Base-by-base conservation (phyloP, 2,888 invertebrate species). In the Ochlodes sylvanus region DNA sequence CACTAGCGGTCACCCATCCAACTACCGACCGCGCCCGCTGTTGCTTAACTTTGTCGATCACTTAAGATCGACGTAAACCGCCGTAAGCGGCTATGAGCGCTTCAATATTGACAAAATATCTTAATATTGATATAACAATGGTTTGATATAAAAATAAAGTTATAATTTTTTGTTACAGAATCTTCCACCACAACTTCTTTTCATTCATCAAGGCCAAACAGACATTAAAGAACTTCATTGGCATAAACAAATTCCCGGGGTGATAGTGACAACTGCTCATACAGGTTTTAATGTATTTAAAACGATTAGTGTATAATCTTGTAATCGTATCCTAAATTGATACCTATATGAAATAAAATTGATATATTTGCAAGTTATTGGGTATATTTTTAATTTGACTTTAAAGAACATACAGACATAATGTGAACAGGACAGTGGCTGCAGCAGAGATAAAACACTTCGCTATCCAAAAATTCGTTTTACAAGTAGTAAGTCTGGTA, bases 151-250 rank as follows among this genome's bases (percentile, higher is more conserved):
- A 27, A 27, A 5, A 27, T 47, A 27, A 47, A 47, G 55, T 57
- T 44, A 19, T 34, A n/a, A n/a, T n/a, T 21, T 57, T 1, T 68
- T 50, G 14, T 68, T 63, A 0, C 93, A 96, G 94, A 96, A 96
- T 82, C 90, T 99, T 63, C 99, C 99, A 32, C 98, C 99, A 0
- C 99, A 99, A 86, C 90, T 99, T 58, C 92, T 99, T 71, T 99
- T 99, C 86, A 98, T 99, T 75, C 99, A 99, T 85, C 98, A 99
- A 94, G 99, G 99, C 52, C 99, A 99, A 88, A 97, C 95, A 69
- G 99, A 99, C 85, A 97, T 99, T 67, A 99, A 99, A 86, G 99
- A 99, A 93, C 90, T 99, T 38, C 99, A 99, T 85, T 99, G 99
- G 99, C 99, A 99, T 90, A 96, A 96, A 32, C 99, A 99, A 92